Percentiles rank a stretch among this genome's conserved stretches.
Evolutionary conservation across 35 echinoderm and acorn worm species (phyloP).

Genomic region (Diadema setosum): DNA sequence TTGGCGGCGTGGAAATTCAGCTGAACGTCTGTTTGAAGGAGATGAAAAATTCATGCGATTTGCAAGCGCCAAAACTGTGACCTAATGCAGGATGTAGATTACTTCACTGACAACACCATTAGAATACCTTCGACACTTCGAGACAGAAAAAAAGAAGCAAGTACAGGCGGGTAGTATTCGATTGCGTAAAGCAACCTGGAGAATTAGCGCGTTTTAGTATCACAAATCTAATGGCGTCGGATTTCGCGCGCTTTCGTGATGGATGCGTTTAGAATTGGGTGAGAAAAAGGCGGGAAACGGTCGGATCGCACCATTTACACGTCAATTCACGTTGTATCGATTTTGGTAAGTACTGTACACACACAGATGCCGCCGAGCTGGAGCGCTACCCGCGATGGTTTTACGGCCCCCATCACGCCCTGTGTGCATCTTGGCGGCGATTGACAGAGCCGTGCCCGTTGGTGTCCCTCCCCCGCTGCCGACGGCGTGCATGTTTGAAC

Average conservation of each 20-base stretch:
- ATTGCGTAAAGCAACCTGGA: conserved; percentile 13
- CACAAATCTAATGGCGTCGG: background rate
- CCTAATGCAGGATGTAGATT: conserved; percentile 3
- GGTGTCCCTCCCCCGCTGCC: background rate
- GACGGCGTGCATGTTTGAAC: conserved; percentile 1
- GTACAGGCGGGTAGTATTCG: background rate
- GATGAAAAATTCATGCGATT: conserved; percentile 25
- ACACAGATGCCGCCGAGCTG: conserved; percentile 5
- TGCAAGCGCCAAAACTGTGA: background rate
- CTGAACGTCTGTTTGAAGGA: background rate
- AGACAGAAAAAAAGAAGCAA: background rate
- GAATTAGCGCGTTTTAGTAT: background rate
- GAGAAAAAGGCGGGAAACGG: conserved; percentile 11
- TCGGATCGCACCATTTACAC: conserved; percentile 1
- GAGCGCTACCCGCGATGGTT: background rate
- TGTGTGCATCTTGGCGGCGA: background rate
- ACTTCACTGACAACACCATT: conserved; percentile 7
- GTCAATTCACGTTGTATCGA: conserved; percentile 19
- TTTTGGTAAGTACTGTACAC: conserved; percentile 26
- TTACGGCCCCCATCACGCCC: conserved; percentile 1
- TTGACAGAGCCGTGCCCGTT: background rate
- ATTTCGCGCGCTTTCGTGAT: background rate
- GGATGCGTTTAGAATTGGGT: background rate
- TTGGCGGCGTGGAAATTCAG: background rate
- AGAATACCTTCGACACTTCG: background rate